Conservation (phyloP, 2,113 vertebrate species). For the Chloropsis cyanopogon region DNA sequence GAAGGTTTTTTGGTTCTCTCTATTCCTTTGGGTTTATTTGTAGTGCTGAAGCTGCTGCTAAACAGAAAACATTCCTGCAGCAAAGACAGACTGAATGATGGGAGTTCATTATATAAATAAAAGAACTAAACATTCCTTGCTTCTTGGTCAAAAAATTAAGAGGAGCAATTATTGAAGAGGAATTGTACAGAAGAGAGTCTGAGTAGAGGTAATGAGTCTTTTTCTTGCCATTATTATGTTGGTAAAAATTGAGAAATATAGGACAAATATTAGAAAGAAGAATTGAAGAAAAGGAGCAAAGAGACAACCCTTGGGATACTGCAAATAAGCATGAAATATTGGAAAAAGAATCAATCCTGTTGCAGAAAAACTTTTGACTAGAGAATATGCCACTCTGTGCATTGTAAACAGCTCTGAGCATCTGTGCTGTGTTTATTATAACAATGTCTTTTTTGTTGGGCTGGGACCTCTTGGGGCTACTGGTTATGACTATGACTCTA, state of each 20-base stretch:
- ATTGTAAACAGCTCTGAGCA: conserved; percentile 7
- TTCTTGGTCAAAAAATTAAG: neutral
- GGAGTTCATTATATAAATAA: neutral
- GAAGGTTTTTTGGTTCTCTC: neutral
- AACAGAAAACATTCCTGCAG: neutral
- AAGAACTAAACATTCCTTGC: neutral
- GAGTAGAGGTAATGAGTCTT: neutral
- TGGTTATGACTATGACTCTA: neutral
- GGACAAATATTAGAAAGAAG: neutral
- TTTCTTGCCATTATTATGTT: neutral
- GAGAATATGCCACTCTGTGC: neutral
- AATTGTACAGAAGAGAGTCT: neutral
- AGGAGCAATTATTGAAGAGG: neutral
- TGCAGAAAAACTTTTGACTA: neutral
- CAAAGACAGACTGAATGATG: neutral
- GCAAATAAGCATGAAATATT: neutral
- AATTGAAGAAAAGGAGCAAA: neutral
- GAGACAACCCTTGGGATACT: neutral
- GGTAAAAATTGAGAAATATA: neutral
- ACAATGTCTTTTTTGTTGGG: conserved; percentile 22
- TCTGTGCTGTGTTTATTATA: conserved; percentile 25
- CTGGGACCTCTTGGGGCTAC: neutral
- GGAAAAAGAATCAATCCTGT: neutral
- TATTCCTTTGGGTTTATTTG: neutral
- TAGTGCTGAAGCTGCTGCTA: neutral